Conservation (phyloP, 1,140 invertebrate genomes). For the Eurytemora carolleeae region DNA sequence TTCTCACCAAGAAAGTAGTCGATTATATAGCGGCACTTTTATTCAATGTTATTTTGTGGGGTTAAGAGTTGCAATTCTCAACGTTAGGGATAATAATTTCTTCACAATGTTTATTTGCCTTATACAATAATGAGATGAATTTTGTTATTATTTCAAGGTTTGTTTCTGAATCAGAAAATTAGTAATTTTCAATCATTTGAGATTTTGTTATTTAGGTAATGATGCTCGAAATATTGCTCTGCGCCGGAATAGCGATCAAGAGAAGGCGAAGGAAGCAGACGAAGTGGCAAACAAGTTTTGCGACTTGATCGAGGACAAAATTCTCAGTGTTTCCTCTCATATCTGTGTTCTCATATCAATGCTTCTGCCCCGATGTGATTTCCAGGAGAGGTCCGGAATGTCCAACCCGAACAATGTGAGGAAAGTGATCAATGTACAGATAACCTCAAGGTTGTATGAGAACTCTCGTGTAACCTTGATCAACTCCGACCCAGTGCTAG, state of each 20-base stretch:
- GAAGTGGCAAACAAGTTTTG: neutral
- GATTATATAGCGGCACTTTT: no score
- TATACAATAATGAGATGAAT: no score
- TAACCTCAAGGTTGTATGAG: neutral
- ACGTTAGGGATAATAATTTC: no score
- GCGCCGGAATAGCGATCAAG: neutral
- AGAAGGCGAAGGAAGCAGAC: neutral
- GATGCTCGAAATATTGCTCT: neutral
- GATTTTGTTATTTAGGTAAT: no score
- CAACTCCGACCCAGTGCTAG: neutral
- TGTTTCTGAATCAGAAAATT: no score
- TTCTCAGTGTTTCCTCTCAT: neutral
- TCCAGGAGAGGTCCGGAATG: neutral
- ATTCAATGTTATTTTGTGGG: no score
- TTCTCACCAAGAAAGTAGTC: no score
- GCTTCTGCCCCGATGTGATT: neutral
- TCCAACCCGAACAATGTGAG: neutral
- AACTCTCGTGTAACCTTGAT: neutral
- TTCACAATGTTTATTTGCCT: no score
- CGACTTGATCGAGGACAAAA: neutral
- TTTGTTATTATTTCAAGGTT: no score
- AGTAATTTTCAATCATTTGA: no score
- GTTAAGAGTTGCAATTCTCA: no score
- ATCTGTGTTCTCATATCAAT: neutral
- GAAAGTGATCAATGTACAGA: neutral